phyloP scores from a whole-genome alignment of 2,888 invertebrate genomes.

The Dioctria rufipes region DNA sequence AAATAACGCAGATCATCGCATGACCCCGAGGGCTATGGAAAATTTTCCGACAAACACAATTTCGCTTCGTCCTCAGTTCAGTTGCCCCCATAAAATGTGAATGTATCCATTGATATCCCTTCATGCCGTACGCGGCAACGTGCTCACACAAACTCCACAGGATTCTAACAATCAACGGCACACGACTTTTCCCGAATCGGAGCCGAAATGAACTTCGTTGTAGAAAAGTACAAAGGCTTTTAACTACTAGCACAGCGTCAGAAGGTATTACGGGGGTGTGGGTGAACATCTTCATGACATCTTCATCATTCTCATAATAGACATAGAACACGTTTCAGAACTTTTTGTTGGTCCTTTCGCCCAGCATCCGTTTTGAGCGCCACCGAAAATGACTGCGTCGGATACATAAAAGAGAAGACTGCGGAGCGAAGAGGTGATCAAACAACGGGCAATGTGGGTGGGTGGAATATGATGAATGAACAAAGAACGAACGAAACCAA shows the following conservation, averaged over 20 bases:
- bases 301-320: slow-evolving; percentile 11
- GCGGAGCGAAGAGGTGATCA: no score
- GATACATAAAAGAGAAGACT: not conserved
- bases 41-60: no score
- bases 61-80: no score
- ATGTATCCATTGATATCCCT: no score
- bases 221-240: not conserved
- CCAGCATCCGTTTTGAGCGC: slow-evolving; percentile 3
- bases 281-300: not conserved
- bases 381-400: not conserved
- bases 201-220: slow-evolving; percentile 1
- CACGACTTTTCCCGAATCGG: slow-evolving; percentile 13
- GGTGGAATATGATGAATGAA: slow-evolving; percentile 14
- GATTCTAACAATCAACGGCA: not conserved
- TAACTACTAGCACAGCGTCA: no score
- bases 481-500: slow-evolving; percentile 5
- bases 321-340: not conserved
- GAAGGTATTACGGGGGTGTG: not conserved
- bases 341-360: slow-evolving; percentile 8
- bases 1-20: no score
- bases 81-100: no score
- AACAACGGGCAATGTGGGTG: not conserved
- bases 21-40: no score
- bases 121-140: no score
- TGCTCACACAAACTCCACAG: not conserved